A percentile compares a stretch with the other conserved stretches of the same genome.
Conservation (phyloP, 2,888 invertebrate species). For the Hetaerina titia region DNA sequence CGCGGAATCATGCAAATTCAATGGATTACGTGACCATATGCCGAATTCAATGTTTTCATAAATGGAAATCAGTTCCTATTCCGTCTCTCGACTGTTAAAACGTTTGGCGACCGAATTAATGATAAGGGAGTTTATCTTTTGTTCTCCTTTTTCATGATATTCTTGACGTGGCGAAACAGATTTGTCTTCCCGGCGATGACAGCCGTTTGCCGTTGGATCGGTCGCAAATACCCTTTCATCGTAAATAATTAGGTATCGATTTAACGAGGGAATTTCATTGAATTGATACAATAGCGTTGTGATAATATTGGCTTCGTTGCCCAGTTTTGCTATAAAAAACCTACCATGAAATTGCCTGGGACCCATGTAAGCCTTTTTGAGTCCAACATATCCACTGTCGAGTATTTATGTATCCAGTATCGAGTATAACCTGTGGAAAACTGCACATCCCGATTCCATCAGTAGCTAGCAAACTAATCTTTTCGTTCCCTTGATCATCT, state of each 20-base stretch:
- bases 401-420: too few species aligned
- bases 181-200: neutral
- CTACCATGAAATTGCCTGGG: too few species aligned
- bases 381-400: too few species aligned
- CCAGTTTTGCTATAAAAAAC: too few species aligned
- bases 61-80: constrained; percentile 44
- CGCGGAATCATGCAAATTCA: constrained; percentile 64
- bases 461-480: too few species aligned
- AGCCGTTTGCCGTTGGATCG: neutral
- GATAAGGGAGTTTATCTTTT: neutral
- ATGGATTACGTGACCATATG: constrained; percentile 40
- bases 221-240: neutral
- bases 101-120: neutral
- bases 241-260: neutral
- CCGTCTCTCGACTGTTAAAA: neutral
- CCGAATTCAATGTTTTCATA: constrained; percentile 57
- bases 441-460: too few species aligned
- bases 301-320: neutral
- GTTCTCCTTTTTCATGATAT: neutral
- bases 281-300: neutral
- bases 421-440: too few species aligned
- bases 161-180: neutral
- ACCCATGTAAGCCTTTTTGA: too few species aligned
- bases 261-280: neutral
- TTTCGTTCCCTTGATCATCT: too few species aligned